Base-by-base conservation (phyloP, 2,113 vertebrate genomes). In the Isichthys henryi region DNA sequence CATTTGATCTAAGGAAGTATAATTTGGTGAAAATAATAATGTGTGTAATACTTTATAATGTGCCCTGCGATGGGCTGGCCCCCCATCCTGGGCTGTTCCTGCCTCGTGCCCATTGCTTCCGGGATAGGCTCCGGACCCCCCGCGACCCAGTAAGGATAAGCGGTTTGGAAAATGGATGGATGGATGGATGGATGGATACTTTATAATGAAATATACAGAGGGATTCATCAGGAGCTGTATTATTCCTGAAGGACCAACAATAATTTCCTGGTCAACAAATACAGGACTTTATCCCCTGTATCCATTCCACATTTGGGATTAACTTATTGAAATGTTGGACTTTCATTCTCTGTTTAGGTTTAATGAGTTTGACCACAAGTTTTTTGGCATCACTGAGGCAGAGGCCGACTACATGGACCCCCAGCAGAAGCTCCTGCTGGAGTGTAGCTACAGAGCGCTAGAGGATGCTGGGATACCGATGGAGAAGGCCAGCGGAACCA, bases 371-470 rank as follows among this genome's bases (percentile, higher is more conserved):
- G 97, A 97, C 93, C 95, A 96, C 94, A 96, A 93, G 87, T 92
- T 97, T 35, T 97, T 97, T 93, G 95, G 96, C 88, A 96, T 97
- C 88, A 91, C 92, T 27, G 93, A 96, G 31, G 92, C 87, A 21
- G 96, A 98, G 93, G 94, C 94, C 4, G 92, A 96, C 50, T 92
- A 89, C 70, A 96, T 97, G 96, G 96, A 97, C 91, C 96, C 97
- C 0, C 96, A 97, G 88, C 96, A 97, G 88, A 98, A 97, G 89
- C 93, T 97, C 21, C 95, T 97, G 45, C 91, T 97, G 39, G 95
- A 97, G 92, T 97, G 96, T 86, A 95, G 96, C 0, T 97, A 96
- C 91, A 95, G 96, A 92, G 96, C 96, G n/a, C 90, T 98, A 83
- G 97, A 97, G 90, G 94, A 97, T 90, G 95, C 96, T 85, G 96